Evolutionary conservation across 2,797 vertebrate genomes (phyloP).

Genomic region (Molothrus ater): DNA sequence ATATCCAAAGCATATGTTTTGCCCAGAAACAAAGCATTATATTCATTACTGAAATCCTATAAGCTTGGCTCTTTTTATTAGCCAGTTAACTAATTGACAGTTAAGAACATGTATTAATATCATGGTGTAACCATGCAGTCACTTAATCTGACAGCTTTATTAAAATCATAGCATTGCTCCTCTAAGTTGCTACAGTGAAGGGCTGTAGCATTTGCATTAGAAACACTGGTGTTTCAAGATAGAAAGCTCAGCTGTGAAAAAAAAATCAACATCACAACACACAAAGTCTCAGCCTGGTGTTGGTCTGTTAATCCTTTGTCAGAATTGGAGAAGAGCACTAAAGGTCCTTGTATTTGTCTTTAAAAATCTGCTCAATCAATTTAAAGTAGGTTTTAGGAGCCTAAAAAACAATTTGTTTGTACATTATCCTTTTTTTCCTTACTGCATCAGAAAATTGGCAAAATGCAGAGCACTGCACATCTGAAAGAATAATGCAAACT

Average conservation of each 20-base stretch:
- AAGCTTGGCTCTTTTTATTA: slow-evolving; percentile 84
- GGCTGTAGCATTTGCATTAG: slow-evolving; percentile 29
- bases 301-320: background rate
- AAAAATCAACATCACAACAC: background rate
- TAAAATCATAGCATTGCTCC: slow-evolving; percentile 67
- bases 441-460: background rate
- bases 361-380: background rate
- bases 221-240: background rate
- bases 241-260: background rate
- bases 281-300: background rate
- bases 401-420: background rate
- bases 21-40: slow-evolving; percentile 88
- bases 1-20: slow-evolving; percentile 87
- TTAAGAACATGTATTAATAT: slow-evolving; percentile 79
- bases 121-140: slow-evolving; percentile 69
- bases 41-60: slow-evolving; percentile 87
- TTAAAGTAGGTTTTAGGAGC: background rate
- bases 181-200: slow-evolving; percentile 6
- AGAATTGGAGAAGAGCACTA: background rate
- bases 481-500: background rate
- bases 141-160: slow-evolving; percentile 76
- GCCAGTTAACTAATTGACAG: slow-evolving; percentile 86
- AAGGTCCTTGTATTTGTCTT: background rate
- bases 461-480: background rate
- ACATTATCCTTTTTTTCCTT: background rate